A percentile compares a stretch with the other conserved stretches of the same genome.
phyloP scores from a whole-genome alignment of 2,888 invertebrate species.

The Eupithecia centaureata region DNA sequence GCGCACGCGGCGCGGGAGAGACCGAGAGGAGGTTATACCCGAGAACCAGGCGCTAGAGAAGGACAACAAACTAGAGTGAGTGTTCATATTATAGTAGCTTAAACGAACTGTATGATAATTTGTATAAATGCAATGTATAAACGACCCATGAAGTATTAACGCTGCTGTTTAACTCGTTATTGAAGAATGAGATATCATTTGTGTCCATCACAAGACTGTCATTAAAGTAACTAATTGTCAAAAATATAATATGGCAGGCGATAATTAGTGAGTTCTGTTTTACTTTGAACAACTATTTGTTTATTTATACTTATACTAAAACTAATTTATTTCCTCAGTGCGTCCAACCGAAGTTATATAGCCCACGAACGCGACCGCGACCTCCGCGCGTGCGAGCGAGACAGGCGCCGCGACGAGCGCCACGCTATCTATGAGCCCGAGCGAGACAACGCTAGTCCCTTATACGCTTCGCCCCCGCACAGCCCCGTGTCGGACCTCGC shows the following conservation, averaged over 20 bases:
- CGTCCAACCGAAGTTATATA: constrained; percentile 60
- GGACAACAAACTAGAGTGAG: constrained; percentile 80
- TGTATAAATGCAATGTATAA: too few species aligned
- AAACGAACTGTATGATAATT: too few species aligned
- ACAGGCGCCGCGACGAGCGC: constrained; percentile 86
- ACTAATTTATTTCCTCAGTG: constrained; percentile 16
- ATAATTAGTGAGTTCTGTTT: neutral
- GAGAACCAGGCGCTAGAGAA: constrained; percentile 68
- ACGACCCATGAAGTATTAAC: too few species aligned
- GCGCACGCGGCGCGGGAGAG: constrained; percentile 85
- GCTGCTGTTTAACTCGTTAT: too few species aligned
- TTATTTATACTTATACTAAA: neutral
- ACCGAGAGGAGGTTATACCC: constrained; percentile 70
- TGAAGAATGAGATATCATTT: too few species aligned
- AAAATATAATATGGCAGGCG: neutral
- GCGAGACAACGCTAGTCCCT: constrained; percentile 79
- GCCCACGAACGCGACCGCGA: constrained; percentile 73
- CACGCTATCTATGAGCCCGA: constrained; percentile 61
- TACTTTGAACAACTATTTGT: neutral
- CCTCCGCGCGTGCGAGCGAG: constrained; percentile 62
- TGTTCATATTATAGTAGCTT: neutral
- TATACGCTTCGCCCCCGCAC: constrained; percentile 92
- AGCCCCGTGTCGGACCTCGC: constrained; percentile 80
- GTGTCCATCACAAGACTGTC: too few species aligned
- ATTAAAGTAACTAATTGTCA: neutral